phyloP scores from a whole-genome alignment of 2,888 invertebrate species.

The Drosophila kanekoi region DNA sequence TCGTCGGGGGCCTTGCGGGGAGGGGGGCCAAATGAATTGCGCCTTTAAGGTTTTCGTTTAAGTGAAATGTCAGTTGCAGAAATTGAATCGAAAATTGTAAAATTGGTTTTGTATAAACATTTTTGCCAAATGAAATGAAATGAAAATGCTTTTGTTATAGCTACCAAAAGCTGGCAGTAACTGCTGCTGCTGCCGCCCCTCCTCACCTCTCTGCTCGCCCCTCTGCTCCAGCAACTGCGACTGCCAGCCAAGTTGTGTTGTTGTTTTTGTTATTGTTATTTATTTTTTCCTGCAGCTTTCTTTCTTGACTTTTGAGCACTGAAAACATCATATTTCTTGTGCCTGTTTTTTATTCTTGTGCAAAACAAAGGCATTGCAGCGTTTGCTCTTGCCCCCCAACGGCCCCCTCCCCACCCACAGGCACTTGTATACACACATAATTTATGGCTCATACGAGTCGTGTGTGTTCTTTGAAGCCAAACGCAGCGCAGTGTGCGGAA shows the following conservation, averaged over 20 bases:
- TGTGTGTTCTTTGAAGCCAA: constrained; percentile 38
- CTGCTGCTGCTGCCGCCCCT: constrained; percentile 17
- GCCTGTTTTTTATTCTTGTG: constrained; percentile 71
- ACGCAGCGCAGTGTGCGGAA: constrained; percentile 43
- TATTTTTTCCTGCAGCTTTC: constrained; percentile 11
- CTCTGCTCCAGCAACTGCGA: constrained; percentile 4
- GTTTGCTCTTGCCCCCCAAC: constrained; percentile 2
- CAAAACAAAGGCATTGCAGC: constrained; percentile 59
- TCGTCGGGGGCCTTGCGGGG: constrained; percentile 6
- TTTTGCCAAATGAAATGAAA: constrained; percentile 78
- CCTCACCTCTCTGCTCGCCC: not conserved
- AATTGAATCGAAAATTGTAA: constrained; percentile 84
- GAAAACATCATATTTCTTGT: constrained; percentile 72
- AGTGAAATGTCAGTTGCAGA: constrained; percentile 85
- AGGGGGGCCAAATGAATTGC: constrained; percentile 57
- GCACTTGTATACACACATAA: constrained; percentile 59
- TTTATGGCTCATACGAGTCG: constrained; percentile 67
- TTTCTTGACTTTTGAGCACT: constrained; percentile 43
- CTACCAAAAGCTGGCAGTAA: constrained; percentile 37
- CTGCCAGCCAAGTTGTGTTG: constrained; percentile 9
- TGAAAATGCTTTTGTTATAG: constrained; percentile 77
- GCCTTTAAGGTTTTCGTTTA: constrained; percentile 85
- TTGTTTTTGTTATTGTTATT: constrained; percentile 19
- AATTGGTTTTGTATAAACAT: constrained; percentile 81
- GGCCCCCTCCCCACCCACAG: not conserved